Base-by-base conservation (phyloP, 2,888 invertebrate species). In the Elgonia sp. region DNA sequence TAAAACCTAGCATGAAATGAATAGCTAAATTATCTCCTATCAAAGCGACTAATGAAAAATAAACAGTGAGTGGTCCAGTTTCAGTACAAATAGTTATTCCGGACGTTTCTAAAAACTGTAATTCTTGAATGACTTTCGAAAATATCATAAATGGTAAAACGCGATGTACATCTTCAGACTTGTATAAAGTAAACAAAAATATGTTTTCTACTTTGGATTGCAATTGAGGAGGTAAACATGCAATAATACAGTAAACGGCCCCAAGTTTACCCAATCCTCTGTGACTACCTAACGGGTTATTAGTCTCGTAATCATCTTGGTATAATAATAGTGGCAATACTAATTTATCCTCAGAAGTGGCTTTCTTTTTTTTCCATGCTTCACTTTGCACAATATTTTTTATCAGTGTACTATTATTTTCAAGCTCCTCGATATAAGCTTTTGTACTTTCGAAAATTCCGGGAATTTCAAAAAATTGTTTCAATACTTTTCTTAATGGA, bases 141-240 rank as follows among this genome's bases (percentile, higher is more conserved):
- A 80, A 86, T 16, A 73, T 12, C n/a, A 63, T 29, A 42, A 50
- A 79, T 7, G 69, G 65, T 46, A 53, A 46, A 40, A 75, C 53
- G 53, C n/a, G 21, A 40, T 86, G 46, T 53, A 57, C 50, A 75
- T 75, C 75, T 57, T 46, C 0, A 9, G 57, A 14, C 14, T 83
- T 83, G 60, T 83, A 83, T 37, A 83, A 37, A 18, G 75, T 69
- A 39, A 76, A 40, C 20, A 77, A 2, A 40, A 81, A 83, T 57
- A 86, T 83, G 9, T 60, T 87, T 42, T 87, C 79, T 4, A 55
- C 72, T 72, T 87, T 76, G 40, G 82, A 83, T 37, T 86, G 76
- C 14, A 84, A 50, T 29, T 62, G 10, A 40, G 77, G 84, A 63
- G 84, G 77, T 70, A 77, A 84, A 70, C 76, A 84, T 9, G 63